A percentile compares a stretch with the other conserved stretches of the same genome.
Evolutionary conservation across 2,113 vertebrate genomes (phyloP).

Genomic region (Malurus cyaneus): DNA sequence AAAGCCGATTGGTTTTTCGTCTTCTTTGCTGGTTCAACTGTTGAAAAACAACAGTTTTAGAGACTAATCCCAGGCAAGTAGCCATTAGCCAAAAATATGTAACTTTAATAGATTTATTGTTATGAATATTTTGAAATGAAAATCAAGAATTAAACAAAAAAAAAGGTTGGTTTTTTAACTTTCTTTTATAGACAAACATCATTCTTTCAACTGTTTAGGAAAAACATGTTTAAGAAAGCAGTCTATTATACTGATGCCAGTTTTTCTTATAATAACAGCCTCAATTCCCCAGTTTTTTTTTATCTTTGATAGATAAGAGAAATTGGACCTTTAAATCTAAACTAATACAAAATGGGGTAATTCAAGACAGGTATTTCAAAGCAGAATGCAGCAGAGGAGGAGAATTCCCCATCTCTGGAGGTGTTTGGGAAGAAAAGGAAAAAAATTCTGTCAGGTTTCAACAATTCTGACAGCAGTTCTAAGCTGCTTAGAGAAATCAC

Average conservation of each 20-base stretch:
- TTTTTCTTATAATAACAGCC: not conserved
- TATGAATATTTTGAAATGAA: not conserved
- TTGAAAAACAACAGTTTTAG: not conserved
- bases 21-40: not conserved
- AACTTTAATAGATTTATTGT: not conserved
- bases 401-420: not conserved
- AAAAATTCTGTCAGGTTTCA: conserved; percentile 11
- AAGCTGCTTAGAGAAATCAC: conserved; percentile 25
- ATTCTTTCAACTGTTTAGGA: not conserved
- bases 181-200: not conserved
- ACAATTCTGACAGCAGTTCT: conserved; percentile 25
- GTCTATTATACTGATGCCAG: not conserved
- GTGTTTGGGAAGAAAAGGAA: not conserved
- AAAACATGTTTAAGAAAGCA: not conserved
- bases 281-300: not conserved
- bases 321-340: not conserved
- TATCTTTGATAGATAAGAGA: not conserved
- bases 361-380: not conserved
- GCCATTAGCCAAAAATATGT: not conserved
- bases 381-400: not conserved
- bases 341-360: not conserved
- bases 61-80: not conserved
- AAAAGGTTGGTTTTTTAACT: not conserved
- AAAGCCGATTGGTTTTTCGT: not conserved
- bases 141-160: not conserved